These are phyloP conservation scores for Petrolisthes cinctipes DNA, from an alignment of 2,888 invertebrate species.

Conservation along the genomic window DNA sequence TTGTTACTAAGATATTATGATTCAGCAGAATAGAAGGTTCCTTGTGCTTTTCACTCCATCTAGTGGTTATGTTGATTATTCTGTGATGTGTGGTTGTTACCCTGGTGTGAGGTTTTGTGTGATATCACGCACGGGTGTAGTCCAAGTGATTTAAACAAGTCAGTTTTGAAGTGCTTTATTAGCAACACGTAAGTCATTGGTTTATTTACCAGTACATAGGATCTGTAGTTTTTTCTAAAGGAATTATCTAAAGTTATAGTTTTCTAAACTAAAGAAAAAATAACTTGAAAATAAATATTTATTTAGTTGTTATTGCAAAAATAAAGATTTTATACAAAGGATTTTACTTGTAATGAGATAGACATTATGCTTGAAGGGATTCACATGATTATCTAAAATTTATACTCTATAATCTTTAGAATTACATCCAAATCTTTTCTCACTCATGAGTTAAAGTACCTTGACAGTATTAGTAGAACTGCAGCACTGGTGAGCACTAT, in stretches of 20 bases:
- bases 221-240: background rate
- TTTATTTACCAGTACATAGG: background rate
- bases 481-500: background rate
- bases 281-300: background rate
- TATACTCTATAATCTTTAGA: background rate
- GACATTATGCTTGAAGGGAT: background rate
- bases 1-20: background rate
- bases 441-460: background rate
- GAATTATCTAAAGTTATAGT: background rate
- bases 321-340: background rate
- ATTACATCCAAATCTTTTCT: background rate
- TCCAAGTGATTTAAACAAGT: background rate
- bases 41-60: background rate
- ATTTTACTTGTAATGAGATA: background rate
- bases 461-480: conserved; percentile 2
- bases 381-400: background rate
- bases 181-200: background rate
- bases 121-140: background rate
- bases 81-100: background rate
- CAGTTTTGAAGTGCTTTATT: conserved; percentile 22
- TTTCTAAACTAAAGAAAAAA: conserved; percentile 4
- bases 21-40: background rate
- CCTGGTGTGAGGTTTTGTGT: background rate
- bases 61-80: background rate
- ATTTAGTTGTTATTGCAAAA: background rate